phyloP scores from a whole-genome alignment of 2,113 vertebrate genomes.

The Rhea pennata region DNA sequence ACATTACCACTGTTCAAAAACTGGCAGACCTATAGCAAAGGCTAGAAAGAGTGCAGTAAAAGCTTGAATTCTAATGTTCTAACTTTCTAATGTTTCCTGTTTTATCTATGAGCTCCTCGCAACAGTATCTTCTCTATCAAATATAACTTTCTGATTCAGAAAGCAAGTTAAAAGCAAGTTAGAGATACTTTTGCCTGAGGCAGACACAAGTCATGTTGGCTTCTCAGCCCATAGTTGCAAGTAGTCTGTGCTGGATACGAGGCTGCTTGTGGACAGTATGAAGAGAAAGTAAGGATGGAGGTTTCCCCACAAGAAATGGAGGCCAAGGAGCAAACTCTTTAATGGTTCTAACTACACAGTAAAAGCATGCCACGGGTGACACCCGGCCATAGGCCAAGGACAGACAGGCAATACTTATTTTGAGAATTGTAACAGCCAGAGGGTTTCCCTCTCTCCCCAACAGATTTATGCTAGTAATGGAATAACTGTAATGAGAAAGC shows the following conservation, averaged over 20 bases:
- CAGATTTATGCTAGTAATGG: no score
- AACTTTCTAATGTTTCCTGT: neutral
- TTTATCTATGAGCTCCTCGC: neutral
- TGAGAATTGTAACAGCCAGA: neutral
- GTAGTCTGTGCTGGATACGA: neutral
- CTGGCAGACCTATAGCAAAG: neutral
- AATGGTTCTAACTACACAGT: neutral
- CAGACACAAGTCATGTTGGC: neutral
- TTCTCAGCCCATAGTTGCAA: neutral
- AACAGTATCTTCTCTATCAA: neutral
- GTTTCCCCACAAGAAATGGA: neutral
- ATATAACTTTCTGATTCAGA: neutral
- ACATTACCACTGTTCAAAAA: neutral
- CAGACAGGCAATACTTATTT: neutral
- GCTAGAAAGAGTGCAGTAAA: neutral
- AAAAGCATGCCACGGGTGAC: neutral
- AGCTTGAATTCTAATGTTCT: neutral
- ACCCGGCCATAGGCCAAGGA: no score
- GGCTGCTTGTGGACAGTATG: neutral
- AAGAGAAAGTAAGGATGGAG: neutral
- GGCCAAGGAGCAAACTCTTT: neutral
- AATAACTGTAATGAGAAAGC: neutral
- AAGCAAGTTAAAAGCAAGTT: neutral
- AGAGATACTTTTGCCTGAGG: neutral
- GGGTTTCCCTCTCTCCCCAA: no score